These are phyloP conservation scores for Pemphredon lugubris DNA, from an alignment of 2,888 invertebrate species.

Conservation along the genomic window DNA sequence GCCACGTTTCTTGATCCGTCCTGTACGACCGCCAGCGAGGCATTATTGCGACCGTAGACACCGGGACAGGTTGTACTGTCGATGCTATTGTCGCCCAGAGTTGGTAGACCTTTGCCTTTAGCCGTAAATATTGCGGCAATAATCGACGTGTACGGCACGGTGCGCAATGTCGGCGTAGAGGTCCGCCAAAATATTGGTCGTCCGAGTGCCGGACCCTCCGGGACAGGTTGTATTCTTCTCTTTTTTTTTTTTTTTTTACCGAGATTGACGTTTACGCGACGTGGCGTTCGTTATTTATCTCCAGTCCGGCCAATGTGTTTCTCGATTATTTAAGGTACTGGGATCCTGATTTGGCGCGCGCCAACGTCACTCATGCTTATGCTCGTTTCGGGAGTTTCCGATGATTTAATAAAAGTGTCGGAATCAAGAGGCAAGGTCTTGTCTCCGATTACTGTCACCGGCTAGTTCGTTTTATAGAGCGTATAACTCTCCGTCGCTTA, in stretches of 20 bases:
- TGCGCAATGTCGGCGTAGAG: not conserved
- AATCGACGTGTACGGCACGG: conserved; percentile 23
- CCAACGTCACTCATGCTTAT: conserved; percentile 6
- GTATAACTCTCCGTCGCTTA: no score
- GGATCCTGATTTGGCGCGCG: conserved; percentile 20
- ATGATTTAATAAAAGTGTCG: no score
- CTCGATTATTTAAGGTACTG: conserved; percentile 17
- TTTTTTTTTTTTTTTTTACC: conserved; percentile 3
- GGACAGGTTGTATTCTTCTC: conserved; percentile 41
- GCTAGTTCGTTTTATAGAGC: no score
- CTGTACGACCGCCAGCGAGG: no score
- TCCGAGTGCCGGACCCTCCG: conserved; percentile 1
- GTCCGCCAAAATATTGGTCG: conserved; percentile 42
- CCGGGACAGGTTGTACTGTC: conserved; percentile 33
- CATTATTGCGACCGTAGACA: no score
- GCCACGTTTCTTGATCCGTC: no score
- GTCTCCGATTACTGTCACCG: no score
- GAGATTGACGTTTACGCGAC: conserved; percentile 59
- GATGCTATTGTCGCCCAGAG: conserved; percentile 23
- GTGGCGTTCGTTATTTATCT: conserved; percentile 49
- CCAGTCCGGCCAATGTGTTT: conserved; percentile 20
- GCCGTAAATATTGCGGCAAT: conserved; percentile 54
- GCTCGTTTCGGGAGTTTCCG: no score
- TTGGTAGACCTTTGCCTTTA: conserved; percentile 14
- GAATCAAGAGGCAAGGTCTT: no score